These are phyloP conservation scores for Apus apus DNA, from an alignment of 2,113 vertebrate genomes.

Conservation along the genomic window DNA sequence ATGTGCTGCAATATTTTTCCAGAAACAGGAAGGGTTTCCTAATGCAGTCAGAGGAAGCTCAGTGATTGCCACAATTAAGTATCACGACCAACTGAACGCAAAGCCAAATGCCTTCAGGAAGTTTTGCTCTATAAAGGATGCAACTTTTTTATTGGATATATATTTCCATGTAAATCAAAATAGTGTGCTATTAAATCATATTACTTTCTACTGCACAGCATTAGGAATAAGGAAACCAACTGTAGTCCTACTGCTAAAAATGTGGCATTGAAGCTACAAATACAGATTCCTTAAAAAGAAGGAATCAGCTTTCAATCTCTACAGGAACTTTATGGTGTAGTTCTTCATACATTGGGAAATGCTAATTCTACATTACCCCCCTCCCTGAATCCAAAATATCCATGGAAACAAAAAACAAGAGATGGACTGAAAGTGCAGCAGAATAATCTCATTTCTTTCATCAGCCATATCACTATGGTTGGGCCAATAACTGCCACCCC, in stretches of 20 bases:
- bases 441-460: not conserved
- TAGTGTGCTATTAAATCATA: not conserved
- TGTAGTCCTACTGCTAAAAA: not conserved
- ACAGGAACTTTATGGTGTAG: not conserved
- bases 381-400: not conserved
- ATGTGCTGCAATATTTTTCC: not conserved
- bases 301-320: not conserved
- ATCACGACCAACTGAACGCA: not conserved
- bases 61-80: not conserved
- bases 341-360: not conserved
- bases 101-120: not conserved
- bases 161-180: not conserved
- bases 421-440: not conserved
- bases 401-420: constrained; percentile 24
- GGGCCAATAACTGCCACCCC: not conserved
- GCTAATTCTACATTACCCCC: not conserved
- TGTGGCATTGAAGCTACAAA: not conserved
- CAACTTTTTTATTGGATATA: not conserved
- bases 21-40: not conserved
- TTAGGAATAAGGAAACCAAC: not conserved
- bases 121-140: not conserved
- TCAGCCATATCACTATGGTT: not conserved
- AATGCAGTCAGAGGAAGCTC: not conserved
- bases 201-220: not conserved
- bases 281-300: not conserved